Base-by-base conservation (phyloP, 2,888 invertebrate species). In the Anorthoa munda region DNA sequence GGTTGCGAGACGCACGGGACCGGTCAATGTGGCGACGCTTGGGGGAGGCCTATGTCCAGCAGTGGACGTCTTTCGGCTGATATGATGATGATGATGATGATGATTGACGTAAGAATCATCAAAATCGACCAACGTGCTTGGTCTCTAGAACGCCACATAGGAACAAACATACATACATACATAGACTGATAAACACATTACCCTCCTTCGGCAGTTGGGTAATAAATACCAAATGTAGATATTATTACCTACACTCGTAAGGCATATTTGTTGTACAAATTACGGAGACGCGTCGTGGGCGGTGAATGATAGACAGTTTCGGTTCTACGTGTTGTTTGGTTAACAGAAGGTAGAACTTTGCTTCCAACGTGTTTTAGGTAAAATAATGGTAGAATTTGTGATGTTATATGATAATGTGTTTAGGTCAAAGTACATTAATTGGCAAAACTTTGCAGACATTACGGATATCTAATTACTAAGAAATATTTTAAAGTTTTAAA, bases 271-370 rank as follows among this genome's bases (percentile, higher is more conserved):
- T 63, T 65, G 63, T 53, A 77, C 78, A 70, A 67, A 61, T 69
- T 59, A 72, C 21, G 65, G 31, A 55, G 67, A 63, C 53, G 17
- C 17, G 18, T 31, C 21, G 79, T 82, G 51, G 79, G 77, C 46
- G 71, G 69, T 46, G 69, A 73, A 56, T 75, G 68, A 83, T 51
- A 68, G 74, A 75, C 76, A 71, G 39, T n/a, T 65, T 67, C 4
- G 12, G 58, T 56, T 45, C 51, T 55, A 74, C 39, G 66, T 70
- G 58, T 39, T 66, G 55, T 66, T 69, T 26, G 46, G 31, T 50
- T 70, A 65, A 75, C 65, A 66, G n/a, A 59, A 61, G 51, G 31
- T 56, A 65, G n/a, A 61, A 64, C 55, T 63, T 82, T 59, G 13
- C 26, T 60, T 59, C 21, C 46, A 21, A 70, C 51, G 9, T 56